Conservation (phyloP, 2,888 invertebrate species). For the Ichneumon xanthorius region DNA sequence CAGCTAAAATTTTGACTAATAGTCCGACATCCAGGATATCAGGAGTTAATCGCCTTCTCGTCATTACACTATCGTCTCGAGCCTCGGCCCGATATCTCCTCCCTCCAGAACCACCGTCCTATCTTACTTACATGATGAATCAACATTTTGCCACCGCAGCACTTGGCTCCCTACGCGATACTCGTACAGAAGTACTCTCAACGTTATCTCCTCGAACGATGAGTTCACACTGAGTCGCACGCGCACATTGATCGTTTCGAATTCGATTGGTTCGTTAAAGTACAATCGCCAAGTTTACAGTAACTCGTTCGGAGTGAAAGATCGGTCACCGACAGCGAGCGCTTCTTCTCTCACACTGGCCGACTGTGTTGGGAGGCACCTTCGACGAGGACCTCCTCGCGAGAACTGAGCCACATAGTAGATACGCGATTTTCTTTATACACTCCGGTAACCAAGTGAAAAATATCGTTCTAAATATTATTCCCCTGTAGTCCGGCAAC, state of each 20-base stretch:
- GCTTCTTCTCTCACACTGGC: slow-evolving; percentile 44
- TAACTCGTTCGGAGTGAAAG: neutral
- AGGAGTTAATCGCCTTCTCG: neutral
- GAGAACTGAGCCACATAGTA: slow-evolving; percentile 84
- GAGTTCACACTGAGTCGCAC: slow-evolving; percentile 65
- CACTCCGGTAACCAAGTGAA: slow-evolving; percentile 85
- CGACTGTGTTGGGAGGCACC: slow-evolving; percentile 59
- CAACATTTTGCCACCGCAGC: slow-evolving; percentile 75
- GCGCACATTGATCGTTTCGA: slow-evolving; percentile 68
- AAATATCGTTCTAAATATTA: slow-evolving; percentile 85
- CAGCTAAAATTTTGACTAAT: neutral
- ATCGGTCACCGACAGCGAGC: neutral
- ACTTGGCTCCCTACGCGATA: slow-evolving; percentile 18
- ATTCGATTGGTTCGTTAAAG: slow-evolving; percentile 18
- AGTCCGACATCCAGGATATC: neutral
- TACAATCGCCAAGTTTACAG: neutral
- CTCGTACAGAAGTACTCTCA: neutral
- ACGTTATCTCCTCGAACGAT: slow-evolving; percentile 9
- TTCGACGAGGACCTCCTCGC: slow-evolving; percentile 80
- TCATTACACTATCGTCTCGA: neutral
- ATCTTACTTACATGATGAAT: slow-evolving; percentile 78
- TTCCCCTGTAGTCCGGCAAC: slow-evolving; percentile 79
- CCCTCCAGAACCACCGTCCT: neutral
- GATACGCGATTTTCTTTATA: slow-evolving; percentile 85
- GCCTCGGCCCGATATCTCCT: neutral